Evolutionary conservation across 2,888 invertebrate genomes (phyloP).

Genomic region (Harpagoxenus sublaevis): DNA sequence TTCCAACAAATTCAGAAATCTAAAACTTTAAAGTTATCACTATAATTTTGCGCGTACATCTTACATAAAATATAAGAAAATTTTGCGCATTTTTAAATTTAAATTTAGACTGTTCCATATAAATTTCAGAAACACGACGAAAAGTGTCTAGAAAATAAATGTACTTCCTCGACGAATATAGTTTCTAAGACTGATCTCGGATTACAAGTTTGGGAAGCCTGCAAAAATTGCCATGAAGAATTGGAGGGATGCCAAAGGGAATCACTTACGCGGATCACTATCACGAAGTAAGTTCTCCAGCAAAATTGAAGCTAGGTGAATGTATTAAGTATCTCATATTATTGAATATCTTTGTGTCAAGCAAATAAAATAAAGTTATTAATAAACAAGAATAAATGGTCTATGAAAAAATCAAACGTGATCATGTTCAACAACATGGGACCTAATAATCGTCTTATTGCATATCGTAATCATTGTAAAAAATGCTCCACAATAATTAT

Average conservation of each 20-base stretch:
- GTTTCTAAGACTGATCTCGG: conserved; percentile 61
- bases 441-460: background rate
- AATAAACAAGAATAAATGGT: background rate
- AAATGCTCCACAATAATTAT: background rate
- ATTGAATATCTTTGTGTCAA: background rate
- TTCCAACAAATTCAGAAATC: background rate
- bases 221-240: conserved; percentile 75
- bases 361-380: background rate
- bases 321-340: background rate
- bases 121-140: conserved; percentile 46
- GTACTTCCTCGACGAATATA: conserved; percentile 68
- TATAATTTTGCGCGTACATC: background rate
- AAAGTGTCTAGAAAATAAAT: conserved; percentile 33
- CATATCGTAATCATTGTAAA: background rate
- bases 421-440: background rate
- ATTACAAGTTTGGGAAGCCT: conserved; percentile 73
- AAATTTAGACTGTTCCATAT: background rate
- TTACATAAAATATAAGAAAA: background rate
- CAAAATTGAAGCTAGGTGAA: background rate
- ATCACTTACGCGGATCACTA: conserved; percentile 72
- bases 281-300: conserved; percentile 75
- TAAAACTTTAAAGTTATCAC: background rate
- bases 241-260: conserved; percentile 68
- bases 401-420: background rate
- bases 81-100: background rate